These are phyloP conservation scores for Kryptolebias marmoratus DNA, from an alignment of 2,113 vertebrate species.

Conservation along the genomic window DNA sequence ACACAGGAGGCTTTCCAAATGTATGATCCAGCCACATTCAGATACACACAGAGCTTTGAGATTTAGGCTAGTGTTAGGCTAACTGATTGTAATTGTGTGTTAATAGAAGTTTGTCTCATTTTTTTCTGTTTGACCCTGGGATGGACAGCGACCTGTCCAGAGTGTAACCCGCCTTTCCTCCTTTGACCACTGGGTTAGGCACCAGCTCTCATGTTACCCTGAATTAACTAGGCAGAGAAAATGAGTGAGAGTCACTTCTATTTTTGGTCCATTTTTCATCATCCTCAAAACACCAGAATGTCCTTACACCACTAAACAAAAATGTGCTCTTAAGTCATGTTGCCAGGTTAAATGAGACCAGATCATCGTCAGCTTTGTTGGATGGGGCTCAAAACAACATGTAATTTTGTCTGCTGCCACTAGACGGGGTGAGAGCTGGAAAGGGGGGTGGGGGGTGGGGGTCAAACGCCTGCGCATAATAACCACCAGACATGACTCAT, in stretches of 20 bases:
- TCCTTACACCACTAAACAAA: conserved; percentile 43
- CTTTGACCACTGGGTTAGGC: too few relatives aligned
- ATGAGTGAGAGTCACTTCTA: background rate
- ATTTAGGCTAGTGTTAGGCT: too few relatives aligned
- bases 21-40: too few relatives aligned
- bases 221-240: too few relatives aligned
- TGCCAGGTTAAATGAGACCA: conserved; percentile 45
- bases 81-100: too few relatives aligned
- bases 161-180: too few relatives aligned
- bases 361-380: conserved; percentile 47
- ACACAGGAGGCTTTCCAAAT: too few relatives aligned
- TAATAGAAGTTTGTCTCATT: too few relatives aligned
- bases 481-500: conserved; percentile 81
- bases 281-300: background rate
- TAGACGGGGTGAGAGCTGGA: conserved; percentile 65
- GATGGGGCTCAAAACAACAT: conserved; percentile 54
- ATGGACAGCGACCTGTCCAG: too few relatives aligned
- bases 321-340: conserved; percentile 47
- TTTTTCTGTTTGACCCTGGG: too few relatives aligned
- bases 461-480: conserved; percentile 70
- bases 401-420: conserved; percentile 70
- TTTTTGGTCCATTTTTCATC: background rate
- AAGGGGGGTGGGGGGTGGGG: conserved; percentile 22
- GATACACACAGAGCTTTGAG: too few relatives aligned
- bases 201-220: too few relatives aligned